Evolutionary conservation across 2,888 invertebrate genomes (phyloP).

Genomic region (Nyleta sp.): DNA sequence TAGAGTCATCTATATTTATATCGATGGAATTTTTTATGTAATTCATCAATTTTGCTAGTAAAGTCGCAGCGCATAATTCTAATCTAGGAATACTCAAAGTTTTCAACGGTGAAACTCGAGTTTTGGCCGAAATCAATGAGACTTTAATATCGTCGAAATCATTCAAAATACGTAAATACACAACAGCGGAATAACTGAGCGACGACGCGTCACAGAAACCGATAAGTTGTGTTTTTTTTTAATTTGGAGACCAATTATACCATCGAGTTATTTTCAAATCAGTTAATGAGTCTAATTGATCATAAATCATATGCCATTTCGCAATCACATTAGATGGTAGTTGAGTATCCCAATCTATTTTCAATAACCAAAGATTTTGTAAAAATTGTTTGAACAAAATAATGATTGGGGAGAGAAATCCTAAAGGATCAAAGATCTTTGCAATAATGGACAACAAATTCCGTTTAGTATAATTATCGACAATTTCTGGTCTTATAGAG

Average conservation of each 20-base stretch:
- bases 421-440: conserved; percentile 8
- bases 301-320: neutral
- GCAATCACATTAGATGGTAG: neutral
- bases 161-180: conserved; percentile 6
- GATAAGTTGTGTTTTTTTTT: neutral
- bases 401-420: neutral
- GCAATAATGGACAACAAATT: neutral
- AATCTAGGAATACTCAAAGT: conserved; percentile 14
- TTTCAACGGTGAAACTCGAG: conserved; percentile 17
- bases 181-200: neutral
- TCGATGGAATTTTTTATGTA: conserved; percentile 5
- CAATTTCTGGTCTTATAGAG: neutral
- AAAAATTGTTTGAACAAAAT: conserved; percentile 6
- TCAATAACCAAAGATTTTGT: neutral
- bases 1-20: neutral
- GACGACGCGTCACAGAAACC: conserved; percentile 16
- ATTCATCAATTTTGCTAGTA: neutral
- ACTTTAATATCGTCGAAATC: neutral
- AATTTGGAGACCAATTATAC: neutral
- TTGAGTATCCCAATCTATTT: conserved; percentile 8
- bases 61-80: conserved; percentile 5
- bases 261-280: neutral
- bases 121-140: conserved; percentile 1
- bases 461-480: neutral
- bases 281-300: neutral